Conservation (phyloP, 2,888 invertebrate genomes). For the Drosophila sordidula region DNA sequence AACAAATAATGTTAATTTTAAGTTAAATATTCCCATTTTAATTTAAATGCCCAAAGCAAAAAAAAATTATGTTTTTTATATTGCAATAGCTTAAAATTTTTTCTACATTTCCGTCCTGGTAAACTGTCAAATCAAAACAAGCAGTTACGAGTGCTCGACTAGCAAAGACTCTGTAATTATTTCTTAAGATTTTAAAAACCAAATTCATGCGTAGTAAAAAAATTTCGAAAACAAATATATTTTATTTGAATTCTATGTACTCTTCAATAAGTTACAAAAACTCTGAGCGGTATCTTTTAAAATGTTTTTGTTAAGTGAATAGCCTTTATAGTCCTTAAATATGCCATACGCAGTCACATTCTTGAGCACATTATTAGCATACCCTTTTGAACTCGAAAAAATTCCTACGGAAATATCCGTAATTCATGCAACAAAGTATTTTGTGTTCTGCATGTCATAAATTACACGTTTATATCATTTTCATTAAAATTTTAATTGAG, state of each 20-base stretch:
- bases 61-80: background rate
- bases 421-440: conserved; percentile 16
- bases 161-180: background rate
- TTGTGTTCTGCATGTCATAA: conserved; percentile 16
- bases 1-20: background rate
- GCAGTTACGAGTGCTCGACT: background rate
- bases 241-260: no score
- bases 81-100: no score
- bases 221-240: no score
- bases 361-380: background rate
- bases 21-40: background rate
- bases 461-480: conserved; percentile 20
- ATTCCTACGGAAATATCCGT: background rate
- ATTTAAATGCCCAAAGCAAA: background rate
- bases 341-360: no score
- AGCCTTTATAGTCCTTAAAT: no score
- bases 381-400: background rate
- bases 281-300: no score
- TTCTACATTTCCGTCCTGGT: background rate
- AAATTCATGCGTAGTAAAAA: no score
- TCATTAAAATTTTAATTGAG: conserved; percentile 2
- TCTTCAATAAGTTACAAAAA: no score
- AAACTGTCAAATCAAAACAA: background rate
- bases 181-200: no score
- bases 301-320: no score